These are phyloP conservation scores for Poecilus cupreus DNA, from an alignment of 2,888 invertebrate species.

Conservation along the genomic window DNA sequence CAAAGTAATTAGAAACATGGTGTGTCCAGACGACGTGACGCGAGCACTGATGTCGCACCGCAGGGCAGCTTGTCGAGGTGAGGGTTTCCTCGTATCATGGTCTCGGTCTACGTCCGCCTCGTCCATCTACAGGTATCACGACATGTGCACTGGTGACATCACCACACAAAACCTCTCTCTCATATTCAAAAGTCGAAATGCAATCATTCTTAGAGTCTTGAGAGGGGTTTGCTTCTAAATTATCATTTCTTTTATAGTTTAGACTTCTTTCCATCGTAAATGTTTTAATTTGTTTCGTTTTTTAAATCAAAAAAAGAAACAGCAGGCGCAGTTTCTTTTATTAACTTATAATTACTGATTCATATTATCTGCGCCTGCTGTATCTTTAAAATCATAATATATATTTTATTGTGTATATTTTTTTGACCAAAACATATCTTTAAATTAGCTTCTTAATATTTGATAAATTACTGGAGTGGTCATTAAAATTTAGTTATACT, in stretches of 20 bases:
- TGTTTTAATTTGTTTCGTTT: neutral
- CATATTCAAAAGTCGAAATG: conserved; percentile 9
- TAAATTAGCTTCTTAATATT: neutral
- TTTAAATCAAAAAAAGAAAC: neutral
- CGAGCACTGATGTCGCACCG: conserved; percentile 80
- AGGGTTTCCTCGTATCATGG: conserved; percentile 79
- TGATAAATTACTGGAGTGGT: neutral
- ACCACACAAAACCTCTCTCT: conserved; percentile 16
- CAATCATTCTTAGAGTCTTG: conserved; percentile 19
- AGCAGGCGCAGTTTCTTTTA: no score
- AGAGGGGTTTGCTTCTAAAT: conserved; percentile 34
- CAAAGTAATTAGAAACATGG: conserved; percentile 80
- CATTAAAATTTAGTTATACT: no score
- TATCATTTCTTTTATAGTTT: conserved; percentile 6
- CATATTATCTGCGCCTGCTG: no score
- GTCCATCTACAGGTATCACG: conserved; percentile 76
- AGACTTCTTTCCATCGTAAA: neutral
- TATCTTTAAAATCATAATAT: no score
- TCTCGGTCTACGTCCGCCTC: conserved; percentile 78
- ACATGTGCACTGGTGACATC: conserved; percentile 40
- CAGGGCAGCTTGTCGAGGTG: conserved; percentile 76
- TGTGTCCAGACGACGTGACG: conserved; percentile 85
- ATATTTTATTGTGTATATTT: no score
- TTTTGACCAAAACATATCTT: neutral
- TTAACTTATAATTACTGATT: no score